Conservation (phyloP, 2,797 vertebrate genomes). For the Mus spretus region DNA sequence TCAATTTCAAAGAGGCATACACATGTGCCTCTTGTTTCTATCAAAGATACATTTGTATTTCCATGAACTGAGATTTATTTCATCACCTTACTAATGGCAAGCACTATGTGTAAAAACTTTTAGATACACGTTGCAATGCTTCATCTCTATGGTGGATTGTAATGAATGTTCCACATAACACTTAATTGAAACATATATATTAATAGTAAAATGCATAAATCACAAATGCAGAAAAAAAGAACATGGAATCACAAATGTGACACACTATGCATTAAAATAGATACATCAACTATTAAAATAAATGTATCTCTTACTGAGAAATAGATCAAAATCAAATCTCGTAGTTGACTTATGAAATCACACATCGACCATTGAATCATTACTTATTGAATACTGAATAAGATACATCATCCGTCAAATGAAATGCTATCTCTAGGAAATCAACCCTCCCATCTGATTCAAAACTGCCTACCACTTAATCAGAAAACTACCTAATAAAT, state of each 20-base stretch:
- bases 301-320: constrained; percentile 87
- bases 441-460: constrained; percentile 87
- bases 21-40: not conserved
- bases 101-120: constrained; percentile 59
- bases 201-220: constrained; percentile 86
- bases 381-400: constrained; percentile 87
- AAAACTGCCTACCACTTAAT: constrained; percentile 85
- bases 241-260: constrained; percentile 83
- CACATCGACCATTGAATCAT: constrained; percentile 88
- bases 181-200: constrained; percentile 87
- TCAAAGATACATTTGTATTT: constrained; percentile 56
- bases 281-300: constrained; percentile 89
- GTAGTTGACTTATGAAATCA: constrained; percentile 89
- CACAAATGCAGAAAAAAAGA: constrained; percentile 83
- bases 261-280: constrained; percentile 87
- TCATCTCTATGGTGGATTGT: constrained; percentile 49
- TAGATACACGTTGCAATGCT: constrained; percentile 64
- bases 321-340: constrained; percentile 89
- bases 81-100: constrained; percentile 45
- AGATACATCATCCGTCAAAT: constrained; percentile 89
- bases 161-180: constrained; percentile 82
- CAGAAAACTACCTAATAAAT: constrained; percentile 87
- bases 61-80: constrained; percentile 60
- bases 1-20: constrained; percentile 10
- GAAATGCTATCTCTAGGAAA: constrained; percentile 86